Base-by-base conservation (phyloP, 2,797 vertebrate species). In the Xenopus petersii region DNA sequence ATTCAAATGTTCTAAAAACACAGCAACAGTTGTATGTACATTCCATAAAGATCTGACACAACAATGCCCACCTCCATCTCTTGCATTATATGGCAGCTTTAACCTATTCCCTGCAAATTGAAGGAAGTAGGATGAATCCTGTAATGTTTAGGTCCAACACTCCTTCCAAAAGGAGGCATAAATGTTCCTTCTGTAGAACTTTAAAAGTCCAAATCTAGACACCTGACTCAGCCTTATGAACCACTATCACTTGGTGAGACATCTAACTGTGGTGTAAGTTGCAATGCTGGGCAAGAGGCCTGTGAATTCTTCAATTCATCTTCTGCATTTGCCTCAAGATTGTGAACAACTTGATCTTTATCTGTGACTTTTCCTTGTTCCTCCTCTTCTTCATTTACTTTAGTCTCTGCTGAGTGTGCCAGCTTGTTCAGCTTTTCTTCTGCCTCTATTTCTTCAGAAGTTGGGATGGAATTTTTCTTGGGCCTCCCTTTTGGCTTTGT, bases 391-490 rank as follows among this genome's bases (percentile, higher is more conserved):
- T 85, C 80, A 16, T 6, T 70, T 4, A 0, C 17, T 24, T 81
- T 75, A 59, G 79, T 80, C 51, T 66, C 75, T 68, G 86, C 82
- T 36, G 79, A 80, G 78, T 89, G 91, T 15, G 87, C 89, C 80
- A 91, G 81, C 83, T 87, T 92, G 79, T 87, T 88, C 79, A 96
- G 82, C 47, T 92, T 93, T 85, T 99, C 97, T 77, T 98, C 94
- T 0, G 97, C 97, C 86, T 99, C 97, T 0, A 99, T 98, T 80
- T 99, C 96, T 86, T 99, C 97, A 0, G 95, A 98, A 11, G 94
- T 95, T 81, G 97, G 97, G 82, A 99, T 99, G 64, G 97, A 99
- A 87, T 99, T 99, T 85, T 99, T 99, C 91, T 99, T 99, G n/a
- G 97, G 97, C 68, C 97, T 90, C 15, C 97, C 97, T 89, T 99